Evolutionary conservation across 1,140 invertebrate species (phyloP), one percentile per base, ranked within the genome.

Genomic region (Meloidogyne chitwoodi): DNA sequence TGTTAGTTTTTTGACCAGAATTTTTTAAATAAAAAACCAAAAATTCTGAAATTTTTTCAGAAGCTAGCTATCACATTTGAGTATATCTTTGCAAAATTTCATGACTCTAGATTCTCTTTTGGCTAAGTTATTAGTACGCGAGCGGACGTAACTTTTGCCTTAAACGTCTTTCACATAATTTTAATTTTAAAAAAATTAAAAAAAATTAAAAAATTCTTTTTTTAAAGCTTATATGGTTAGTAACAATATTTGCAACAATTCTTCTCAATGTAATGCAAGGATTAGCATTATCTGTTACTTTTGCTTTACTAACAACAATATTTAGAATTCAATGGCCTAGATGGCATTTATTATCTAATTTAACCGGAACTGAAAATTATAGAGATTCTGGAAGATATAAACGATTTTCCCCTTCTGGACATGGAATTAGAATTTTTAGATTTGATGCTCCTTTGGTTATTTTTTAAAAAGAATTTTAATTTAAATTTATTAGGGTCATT

Each of bases 281-380:
- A 14, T 74, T 84, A 12, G 71, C 76, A 6, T 70, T 84, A 29
- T 69, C 83, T 5, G 80, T 84, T 34, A 66, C 71, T 12, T 83
- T 84, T 70, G 83, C 83, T 29, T 73, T 84, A 1, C 29, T 84
- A 24, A 85, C 83, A 11, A 84, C 82, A 11, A 76, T 84, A 11
- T 85, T 84, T 72, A 66, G 83, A 27, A 83, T 83, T 68, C 83
- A 84, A 77, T 84, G 83, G 81, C 81, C 81, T n/a, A 29, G 83
- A 34, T 83, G 80, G 80, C 77, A 74, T n/a, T 63, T 82, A 26
- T 66, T 83, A 19, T 65, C 75, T 16, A 68, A 63, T 14, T 73
- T 86, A 34, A 82, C 41, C 56, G 84, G 82, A 63, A 83, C 83
- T n/a, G 80, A 83, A 75, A 82, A 83, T 31, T 83, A 81, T 41